Base-by-base conservation (phyloP, 2,888 invertebrate genomes). In the Hymenopus coronatus region DNA sequence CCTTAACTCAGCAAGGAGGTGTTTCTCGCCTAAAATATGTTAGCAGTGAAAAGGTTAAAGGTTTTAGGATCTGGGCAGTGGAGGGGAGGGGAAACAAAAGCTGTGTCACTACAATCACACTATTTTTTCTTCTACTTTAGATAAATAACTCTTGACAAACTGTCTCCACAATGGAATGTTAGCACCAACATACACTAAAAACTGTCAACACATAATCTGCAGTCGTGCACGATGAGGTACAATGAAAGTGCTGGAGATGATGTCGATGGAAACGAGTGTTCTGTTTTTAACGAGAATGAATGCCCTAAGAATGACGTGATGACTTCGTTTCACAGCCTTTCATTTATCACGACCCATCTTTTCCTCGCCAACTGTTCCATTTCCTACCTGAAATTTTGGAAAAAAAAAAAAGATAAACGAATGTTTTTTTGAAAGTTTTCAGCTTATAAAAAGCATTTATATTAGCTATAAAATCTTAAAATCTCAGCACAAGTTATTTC, bases 361-460 rank as follows among this genome's bases (percentile, higher is more conserved):
- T 82, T 70, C 87, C 70, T 88, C 86, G 83, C 88, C 88, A 88
- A 46, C 83, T 46, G 89, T 84, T 88, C 88, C 84, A 87, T 88
- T 90, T 89, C 88, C 89, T 87, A 83, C 90, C 90, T 90, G 90
- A 89, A 90, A 90, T 90, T 90, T 90, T 89, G 88, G 88, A 90
- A 89, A 88, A 90, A 88, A 87, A n/a, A n/a, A 88, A 81, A 40
- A 3, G 40, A 40, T 40, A 40, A 40, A 90, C 46, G 54, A 89
- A 89, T 46, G 70, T 70, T 88, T 30, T n/a, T 87, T 87, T 85
- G 33, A 89, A 54, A 88, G 27, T 83, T 46, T 28, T 46, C 40
- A 33, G 28, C 40, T 85, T 85, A 85, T 25, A 46, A 27, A 40
- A 70, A 70, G 54, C 54, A 70, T 25, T 70, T 4, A 70, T 20